Evolutionary conservation across 2,113 vertebrate genomes (phyloP).

Genomic region (Polypterus senegalus): DNA sequence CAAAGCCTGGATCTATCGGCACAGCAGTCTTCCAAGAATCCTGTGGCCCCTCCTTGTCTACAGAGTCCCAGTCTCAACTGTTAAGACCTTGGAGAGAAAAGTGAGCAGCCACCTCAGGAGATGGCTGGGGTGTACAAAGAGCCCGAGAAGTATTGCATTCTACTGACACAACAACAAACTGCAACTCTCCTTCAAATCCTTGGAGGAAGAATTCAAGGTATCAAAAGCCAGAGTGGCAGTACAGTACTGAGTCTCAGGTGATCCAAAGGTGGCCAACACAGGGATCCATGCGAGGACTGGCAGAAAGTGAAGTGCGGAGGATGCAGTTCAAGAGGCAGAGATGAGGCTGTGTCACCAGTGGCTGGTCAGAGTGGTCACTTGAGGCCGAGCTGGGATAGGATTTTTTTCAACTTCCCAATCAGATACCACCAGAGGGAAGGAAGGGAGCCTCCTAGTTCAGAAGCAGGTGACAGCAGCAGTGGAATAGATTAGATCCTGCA

Average conservation of each 20-base stretch:
- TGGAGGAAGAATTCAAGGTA: too few species aligned
- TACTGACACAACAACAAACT: conserved; percentile 7
- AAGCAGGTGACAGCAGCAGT: conserved; percentile 6
- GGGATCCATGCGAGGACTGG: too few species aligned
- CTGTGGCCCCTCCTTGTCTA: conserved; percentile 7
- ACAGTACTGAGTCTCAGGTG: too few species aligned
- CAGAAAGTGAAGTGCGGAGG: too few species aligned
- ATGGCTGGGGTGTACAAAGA: conserved; percentile 1
- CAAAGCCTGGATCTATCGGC: too few species aligned
- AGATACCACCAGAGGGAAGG: background rate
- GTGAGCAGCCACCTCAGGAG: background rate
- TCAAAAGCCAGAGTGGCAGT: too few species aligned
- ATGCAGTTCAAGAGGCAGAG: too few species aligned
- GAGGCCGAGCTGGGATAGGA: too few species aligned
- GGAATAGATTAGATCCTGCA: conserved; percentile 4
- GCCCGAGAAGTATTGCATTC: conserved; percentile 3
- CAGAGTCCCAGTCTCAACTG: background rate
- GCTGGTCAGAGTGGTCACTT: too few species aligned
- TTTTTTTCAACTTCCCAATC: too few species aligned
- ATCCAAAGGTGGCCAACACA: too few species aligned
- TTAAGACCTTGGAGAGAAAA: conserved; percentile 6
- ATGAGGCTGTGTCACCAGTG: too few species aligned
- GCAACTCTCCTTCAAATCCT: conserved; percentile 1
- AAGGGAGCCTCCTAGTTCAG: conserved; percentile 2
- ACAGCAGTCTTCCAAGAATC: background rate